A percentile compares a stretch with the other conserved stretches of the same genome.
phyloP scores from a whole-genome alignment of 2,888 invertebrate species.

The Sialis fuliginosa region DNA sequence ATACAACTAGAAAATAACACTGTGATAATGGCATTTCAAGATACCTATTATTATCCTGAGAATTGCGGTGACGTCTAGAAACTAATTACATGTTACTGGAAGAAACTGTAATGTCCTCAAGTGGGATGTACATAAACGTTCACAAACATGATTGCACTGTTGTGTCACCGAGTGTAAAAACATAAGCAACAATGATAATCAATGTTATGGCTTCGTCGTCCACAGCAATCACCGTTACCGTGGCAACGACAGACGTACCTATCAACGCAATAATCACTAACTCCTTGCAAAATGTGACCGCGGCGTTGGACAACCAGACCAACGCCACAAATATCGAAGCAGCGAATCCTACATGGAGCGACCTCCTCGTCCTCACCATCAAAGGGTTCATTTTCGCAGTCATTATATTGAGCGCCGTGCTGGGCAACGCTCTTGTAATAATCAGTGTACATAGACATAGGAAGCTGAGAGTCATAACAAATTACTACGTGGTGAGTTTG shows the following conservation, averaged over 20 bases:
- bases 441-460: constrained; percentile 66
- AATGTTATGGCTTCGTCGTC: constrained; percentile 26
- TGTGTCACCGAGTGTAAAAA: no score
- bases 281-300: constrained; percentile 14
- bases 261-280: constrained; percentile 10
- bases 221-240: constrained; percentile 20
- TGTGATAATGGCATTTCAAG: no score
- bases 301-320: constrained; percentile 14
- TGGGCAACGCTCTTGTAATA: constrained; percentile 85
- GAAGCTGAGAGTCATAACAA: constrained; percentile 73
- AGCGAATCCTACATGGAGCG: constrained; percentile 29
- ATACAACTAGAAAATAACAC: no score
- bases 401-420: constrained; percentile 76
- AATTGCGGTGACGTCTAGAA: no score
- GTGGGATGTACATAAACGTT: no score
- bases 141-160: no score
- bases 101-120: no score
- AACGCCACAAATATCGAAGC: constrained; percentile 18
- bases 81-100: no score
- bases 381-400: constrained; percentile 66
- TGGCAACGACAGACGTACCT: constrained; percentile 15
- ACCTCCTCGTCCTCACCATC: constrained; percentile 39
- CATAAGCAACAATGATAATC: constrained; percentile 21
- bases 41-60: no score
- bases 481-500: constrained; percentile 88